Conservation (phyloP, 64 coral and sea anemone genomes). For the Catalaphyllia jardinei region DNA sequence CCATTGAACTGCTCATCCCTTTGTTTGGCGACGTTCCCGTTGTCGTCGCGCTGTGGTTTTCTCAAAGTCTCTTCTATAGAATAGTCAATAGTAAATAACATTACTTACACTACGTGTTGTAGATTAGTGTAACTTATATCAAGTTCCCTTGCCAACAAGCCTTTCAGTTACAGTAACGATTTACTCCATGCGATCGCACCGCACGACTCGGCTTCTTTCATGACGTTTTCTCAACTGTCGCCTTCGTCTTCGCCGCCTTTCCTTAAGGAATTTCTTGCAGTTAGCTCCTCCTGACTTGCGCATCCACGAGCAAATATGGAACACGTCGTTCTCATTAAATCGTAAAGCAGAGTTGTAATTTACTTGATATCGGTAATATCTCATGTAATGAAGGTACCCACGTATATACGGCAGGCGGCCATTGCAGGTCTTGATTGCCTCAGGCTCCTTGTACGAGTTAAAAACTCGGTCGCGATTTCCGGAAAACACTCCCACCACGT, state of each 20-base stretch:
- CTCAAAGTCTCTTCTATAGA: too few relatives aligned
- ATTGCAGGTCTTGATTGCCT: not conserved
- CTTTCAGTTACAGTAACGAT: not conserved
- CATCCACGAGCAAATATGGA: constrained; percentile 34
- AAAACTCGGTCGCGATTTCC: constrained; percentile 49
- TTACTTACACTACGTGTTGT: too few relatives aligned
- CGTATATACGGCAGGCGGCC: not conserved
- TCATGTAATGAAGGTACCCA: not conserved
- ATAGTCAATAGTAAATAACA: too few relatives aligned
- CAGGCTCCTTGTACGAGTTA: too few relatives aligned
- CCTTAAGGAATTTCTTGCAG: constrained; percentile 10
- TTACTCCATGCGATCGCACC: not conserved
- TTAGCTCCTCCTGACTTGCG: not conserved
- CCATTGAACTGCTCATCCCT: too few relatives aligned
- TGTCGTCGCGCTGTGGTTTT: too few relatives aligned
- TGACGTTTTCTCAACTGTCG: constrained; percentile 19
- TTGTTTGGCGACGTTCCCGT: too few relatives aligned
- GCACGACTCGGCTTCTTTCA: not conserved
- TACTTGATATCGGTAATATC: not conserved
- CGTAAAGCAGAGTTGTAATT: constrained; percentile 29
- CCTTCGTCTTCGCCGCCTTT: constrained; percentile 2
- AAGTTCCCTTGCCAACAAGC: too few relatives aligned
- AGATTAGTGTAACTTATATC: too few relatives aligned
- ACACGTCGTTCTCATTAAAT: constrained; percentile 21
- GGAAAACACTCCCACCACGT: constrained; percentile 58